phyloP scores from a whole-genome alignment of 2,888 invertebrate species.

The Clusia tigrina region DNA sequence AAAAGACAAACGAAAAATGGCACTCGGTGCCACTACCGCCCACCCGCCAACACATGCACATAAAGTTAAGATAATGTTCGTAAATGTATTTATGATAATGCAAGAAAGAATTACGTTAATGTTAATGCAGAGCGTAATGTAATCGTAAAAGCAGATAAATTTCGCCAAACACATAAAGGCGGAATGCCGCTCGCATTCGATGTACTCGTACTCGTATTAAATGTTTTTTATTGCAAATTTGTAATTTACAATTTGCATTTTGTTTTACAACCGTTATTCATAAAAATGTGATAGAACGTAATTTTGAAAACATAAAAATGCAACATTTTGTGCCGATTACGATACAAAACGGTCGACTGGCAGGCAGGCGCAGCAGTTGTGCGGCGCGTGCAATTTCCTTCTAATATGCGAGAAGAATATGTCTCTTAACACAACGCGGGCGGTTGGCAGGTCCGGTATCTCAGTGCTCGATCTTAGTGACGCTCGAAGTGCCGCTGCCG shows the following conservation, averaged over 20 bases:
- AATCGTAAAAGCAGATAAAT: conserved; percentile 53
- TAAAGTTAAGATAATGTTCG: conserved; percentile 51
- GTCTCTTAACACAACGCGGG: conserved; percentile 16
- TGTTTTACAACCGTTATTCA: conserved; percentile 55
- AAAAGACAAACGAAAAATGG: background rate
- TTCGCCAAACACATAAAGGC: conserved; percentile 55
- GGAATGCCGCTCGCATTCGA: conserved; percentile 42
- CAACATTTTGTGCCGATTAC: conserved; percentile 44
- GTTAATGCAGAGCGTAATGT: conserved; percentile 51
- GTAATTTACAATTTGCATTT: conserved; percentile 63
- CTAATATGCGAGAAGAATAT: conserved; percentile 49
- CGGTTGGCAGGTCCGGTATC: background rate
- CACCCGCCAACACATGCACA: conserved; percentile 4
- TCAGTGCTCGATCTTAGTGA: background rate
- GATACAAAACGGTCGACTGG: conserved; percentile 29
- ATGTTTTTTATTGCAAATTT: conserved; percentile 62
- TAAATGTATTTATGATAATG: conserved; percentile 61
- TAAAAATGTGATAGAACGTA: conserved; percentile 58
- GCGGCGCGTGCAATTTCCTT: conserved; percentile 48
- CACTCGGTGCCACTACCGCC: background rate
- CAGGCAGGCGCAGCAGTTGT: no score
- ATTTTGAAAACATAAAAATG: conserved; percentile 58
- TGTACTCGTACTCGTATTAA: conserved; percentile 56
- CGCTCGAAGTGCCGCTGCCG: conserved; percentile 15
- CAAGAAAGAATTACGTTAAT: conserved; percentile 56